These are phyloP conservation scores for Cyprinodon variegatus DNA, from an alignment of 2,113 vertebrate species.

Conservation along the genomic window DNA sequence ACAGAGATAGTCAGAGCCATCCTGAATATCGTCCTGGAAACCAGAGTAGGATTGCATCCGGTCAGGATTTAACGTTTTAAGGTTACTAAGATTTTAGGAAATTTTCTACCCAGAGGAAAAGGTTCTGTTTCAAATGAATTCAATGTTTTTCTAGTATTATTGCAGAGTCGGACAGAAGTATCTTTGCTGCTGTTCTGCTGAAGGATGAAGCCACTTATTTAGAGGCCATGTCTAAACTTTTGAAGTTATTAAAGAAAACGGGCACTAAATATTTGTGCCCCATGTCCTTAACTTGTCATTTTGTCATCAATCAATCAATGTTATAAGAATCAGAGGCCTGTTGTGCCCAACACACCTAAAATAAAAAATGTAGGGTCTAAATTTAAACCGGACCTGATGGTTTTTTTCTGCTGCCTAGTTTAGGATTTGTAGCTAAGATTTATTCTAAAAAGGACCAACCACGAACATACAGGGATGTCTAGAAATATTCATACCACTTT, in stretches of 20 bases:
- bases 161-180: background rate
- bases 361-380: too few relatives aligned
- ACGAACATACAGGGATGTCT: background rate
- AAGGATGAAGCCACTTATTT: background rate
- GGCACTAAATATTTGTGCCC: background rate
- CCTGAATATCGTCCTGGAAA: background rate
- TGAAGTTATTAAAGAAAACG: background rate
- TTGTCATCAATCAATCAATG: background rate
- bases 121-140: background rate
- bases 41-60: conserved; percentile 6
- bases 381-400: too few relatives aligned
- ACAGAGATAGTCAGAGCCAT: background rate
- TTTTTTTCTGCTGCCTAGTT: background rate
- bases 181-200: background rate
- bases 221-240: background rate
- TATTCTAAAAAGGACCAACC: background rate
- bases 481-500: too few relatives aligned
- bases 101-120: background rate
- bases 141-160: background rate
- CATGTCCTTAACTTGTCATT: background rate
- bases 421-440: background rate
- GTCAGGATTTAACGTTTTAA: background rate
- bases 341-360: background rate
- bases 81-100: conserved; percentile 2
- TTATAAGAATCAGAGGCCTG: background rate